These are phyloP conservation scores for Idaea straminata DNA, from an alignment of 2,888 invertebrate species.

Conservation along the genomic window DNA sequence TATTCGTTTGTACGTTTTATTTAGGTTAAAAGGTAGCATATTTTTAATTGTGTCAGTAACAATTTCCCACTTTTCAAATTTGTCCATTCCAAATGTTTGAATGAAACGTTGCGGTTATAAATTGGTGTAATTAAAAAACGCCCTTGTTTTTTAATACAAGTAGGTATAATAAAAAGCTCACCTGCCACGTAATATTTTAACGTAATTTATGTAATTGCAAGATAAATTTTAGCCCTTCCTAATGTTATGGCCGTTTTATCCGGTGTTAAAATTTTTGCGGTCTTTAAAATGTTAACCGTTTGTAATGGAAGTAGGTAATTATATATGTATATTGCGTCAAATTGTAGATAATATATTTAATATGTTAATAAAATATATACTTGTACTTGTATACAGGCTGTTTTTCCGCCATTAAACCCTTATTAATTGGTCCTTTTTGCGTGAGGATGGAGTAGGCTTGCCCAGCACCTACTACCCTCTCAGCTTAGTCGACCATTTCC, in stretches of 20 bases:
- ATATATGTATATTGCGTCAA: neutral
- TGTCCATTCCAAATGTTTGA: neutral
- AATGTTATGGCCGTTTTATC: neutral
- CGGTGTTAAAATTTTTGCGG: neutral
- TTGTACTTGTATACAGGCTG: too few species aligned
- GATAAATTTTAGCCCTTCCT: neutral
- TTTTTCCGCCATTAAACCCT: too few species aligned
- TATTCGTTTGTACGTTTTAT: neutral
- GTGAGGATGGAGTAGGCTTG: too few species aligned
- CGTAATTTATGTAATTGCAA: neutral
- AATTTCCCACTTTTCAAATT: neutral
- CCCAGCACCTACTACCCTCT: too few species aligned
- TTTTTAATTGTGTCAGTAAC: neutral
- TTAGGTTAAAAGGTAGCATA: neutral
- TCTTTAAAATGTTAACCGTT: neutral
- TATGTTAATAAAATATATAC: neutral
- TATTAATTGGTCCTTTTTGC: too few species aligned
- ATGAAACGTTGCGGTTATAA: neutral
- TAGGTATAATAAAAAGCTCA: neutral
- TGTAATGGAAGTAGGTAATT: neutral
- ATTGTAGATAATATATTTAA: neutral
- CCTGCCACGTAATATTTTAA: slow-evolving; percentile 1
- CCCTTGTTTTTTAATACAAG: neutral
- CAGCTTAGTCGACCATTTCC: too few species aligned
- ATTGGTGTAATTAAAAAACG: neutral